Percentiles rank a stretch among this genome's conserved stretches.
Evolutionary conservation across 1,140 invertebrate genomes (phyloP).

Genomic region (Amyelois transitella): DNA sequence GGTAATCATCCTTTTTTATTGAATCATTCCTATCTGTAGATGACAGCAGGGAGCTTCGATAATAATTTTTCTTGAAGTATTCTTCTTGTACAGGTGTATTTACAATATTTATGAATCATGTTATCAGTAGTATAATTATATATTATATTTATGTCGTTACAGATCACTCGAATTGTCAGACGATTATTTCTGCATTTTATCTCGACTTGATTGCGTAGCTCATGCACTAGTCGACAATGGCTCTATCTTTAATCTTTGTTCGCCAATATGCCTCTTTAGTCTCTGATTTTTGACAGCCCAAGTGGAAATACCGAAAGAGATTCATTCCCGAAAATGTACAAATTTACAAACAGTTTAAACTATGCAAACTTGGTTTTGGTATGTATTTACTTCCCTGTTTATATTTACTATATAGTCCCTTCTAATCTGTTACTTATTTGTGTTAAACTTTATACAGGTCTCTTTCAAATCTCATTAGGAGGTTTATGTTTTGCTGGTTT

Average conservation of each 20-base stretch:
- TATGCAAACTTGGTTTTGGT: conserved; percentile 63
- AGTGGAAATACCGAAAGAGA: conserved; percentile 55
- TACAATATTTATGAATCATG: too few relatives aligned
- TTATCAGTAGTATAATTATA: too few relatives aligned
- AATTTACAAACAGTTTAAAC: conserved; percentile 60
- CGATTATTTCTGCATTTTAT: too few relatives aligned
- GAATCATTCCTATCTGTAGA: too few relatives aligned
- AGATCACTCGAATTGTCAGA: too few relatives aligned
- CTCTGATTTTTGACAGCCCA: conserved; percentile 55
- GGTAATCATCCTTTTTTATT: too few relatives aligned
- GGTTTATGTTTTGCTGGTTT: conserved; percentile 22
- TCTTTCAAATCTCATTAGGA: not conserved
- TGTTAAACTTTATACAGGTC: not conserved
- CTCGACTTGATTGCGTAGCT: not conserved
- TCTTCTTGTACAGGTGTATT: too few relatives aligned
- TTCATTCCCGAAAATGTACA: conserved; percentile 66
- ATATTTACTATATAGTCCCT: not conserved
- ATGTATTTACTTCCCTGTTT: conserved; percentile 18
- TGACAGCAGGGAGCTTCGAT: too few relatives aligned
- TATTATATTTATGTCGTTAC: too few relatives aligned
- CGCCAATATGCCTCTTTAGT: conserved; percentile 23
- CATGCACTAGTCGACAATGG: not conserved
- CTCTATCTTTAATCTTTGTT: conserved; percentile 1
- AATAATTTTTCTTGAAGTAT: too few relatives aligned
- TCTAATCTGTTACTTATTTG: not conserved